Conservation (phyloP, 2,113 vertebrate species). For the Nothoprocta pentlandii region DNA sequence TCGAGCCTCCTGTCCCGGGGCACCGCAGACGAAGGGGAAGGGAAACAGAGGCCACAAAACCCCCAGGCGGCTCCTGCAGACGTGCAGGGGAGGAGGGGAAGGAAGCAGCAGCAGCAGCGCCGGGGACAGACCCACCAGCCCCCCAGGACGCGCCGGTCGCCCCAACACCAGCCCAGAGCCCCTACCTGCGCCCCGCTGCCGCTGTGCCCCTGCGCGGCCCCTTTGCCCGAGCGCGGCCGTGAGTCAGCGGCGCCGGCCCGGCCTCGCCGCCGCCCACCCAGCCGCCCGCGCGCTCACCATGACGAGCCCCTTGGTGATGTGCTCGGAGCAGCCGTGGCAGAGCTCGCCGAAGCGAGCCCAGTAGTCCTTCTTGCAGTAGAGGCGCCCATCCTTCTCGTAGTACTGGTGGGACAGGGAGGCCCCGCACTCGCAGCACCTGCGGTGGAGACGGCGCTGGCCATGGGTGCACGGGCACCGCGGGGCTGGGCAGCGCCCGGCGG, state of each 20-base stretch:
- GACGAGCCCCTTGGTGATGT: slow-evolving; percentile 95
- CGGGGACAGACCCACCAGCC: neutral
- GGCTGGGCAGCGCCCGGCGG: no score
- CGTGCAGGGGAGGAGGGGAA: neutral
- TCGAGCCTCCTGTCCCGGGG: neutral
- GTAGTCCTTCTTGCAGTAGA: slow-evolving; percentile 98
- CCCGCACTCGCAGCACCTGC: slow-evolving; percentile 93
- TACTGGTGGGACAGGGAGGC: slow-evolving; percentile 94
- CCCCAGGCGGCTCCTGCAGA: neutral
- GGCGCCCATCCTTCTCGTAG: slow-evolving; percentile 95
- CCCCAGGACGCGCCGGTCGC: accelerated
- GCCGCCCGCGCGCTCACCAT: slow-evolving; percentile 83
- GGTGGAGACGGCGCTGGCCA: neutral
- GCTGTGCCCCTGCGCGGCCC: accelerated
- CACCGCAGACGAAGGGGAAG: no score
- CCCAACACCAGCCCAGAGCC: no score
- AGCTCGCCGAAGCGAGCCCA: slow-evolving; percentile 93
- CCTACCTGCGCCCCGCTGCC: neutral
- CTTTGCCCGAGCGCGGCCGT: neutral
- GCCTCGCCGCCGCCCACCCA: neutral
- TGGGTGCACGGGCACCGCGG: no score
- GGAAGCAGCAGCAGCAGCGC: neutral
- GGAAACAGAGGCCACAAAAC: neutral
- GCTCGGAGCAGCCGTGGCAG: slow-evolving; percentile 95
- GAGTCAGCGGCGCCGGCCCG: no score